Evolutionary conservation across 1,140 invertebrate species (phyloP), one percentile per base, ranked within the genome.

Genomic region (Mesaphorura yosii): DNA sequence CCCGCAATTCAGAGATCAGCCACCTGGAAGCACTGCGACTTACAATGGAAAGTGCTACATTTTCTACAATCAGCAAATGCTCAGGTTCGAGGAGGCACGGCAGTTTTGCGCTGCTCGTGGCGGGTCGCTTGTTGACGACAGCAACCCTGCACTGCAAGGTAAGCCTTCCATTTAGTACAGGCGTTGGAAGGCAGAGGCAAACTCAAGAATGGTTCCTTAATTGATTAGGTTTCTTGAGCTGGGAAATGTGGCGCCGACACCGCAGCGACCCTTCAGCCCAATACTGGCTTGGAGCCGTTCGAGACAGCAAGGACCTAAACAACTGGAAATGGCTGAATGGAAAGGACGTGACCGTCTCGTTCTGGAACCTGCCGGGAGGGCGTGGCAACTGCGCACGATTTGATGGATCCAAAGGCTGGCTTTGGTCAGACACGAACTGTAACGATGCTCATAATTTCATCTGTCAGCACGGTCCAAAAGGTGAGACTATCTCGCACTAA

Each of bases 11-110:
- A 69, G 88, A 25, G 88, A 93, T 66, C 88, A 92, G 66, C 88
- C 88, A 0, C 86, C 87, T 1, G 90, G 89, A 14, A 87, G 84
- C 27, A 86, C 87, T 0, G 87, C 89, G 1, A 93, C 89, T 0
- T 95, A 94, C 70, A 93, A 93, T 66, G 89, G 89, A 44, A 93
- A 93, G 72, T 95, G 90, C 68, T 95, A 95, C 67, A 88, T 91
- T 55, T 95, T 94, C 71, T 92, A 93, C 70, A 88, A 90, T 64
- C 74, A 86, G 26, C 86, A 91, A 64, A 86, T 86, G 0, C 67
- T 84, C 56, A 80, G 77, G 55, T 90, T 93, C 68, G 72, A 80
- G 23, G 85, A 89, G 38, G 83, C 89, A 0, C 68, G 88, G 10
- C 71, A 78, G 0, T 89, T 89, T 66, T 94, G 89, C 65, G 76